Evolutionary conservation across 2,888 invertebrate genomes (phyloP).

Genomic region (Philopedon plagiatum): DNA sequence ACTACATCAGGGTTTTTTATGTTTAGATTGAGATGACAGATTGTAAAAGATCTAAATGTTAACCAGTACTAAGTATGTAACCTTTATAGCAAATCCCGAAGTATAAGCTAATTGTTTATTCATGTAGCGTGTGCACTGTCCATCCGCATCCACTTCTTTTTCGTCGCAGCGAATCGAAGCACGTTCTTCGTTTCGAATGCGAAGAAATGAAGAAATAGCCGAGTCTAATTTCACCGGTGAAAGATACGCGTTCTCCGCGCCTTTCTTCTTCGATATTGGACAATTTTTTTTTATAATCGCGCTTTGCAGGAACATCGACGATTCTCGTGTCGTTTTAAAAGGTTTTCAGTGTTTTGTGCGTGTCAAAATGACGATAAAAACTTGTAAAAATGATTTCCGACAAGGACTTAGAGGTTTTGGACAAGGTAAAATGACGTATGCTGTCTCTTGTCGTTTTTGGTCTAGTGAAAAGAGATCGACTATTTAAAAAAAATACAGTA

Average conservation of each 20-base stretch:
- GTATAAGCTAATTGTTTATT: too few relatives aligned
- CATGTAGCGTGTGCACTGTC: too few relatives aligned
- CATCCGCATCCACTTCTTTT: slow-evolving; percentile 18
- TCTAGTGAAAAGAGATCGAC: too few relatives aligned
- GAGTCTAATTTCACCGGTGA: slow-evolving; percentile 47
- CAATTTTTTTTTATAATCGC: neutral
- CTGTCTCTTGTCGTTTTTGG: too few relatives aligned
- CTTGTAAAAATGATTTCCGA: slow-evolving; percentile 4
- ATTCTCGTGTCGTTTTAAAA: neutral
- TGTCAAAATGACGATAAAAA: slow-evolving; percentile 10
- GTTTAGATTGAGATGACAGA: too few relatives aligned
- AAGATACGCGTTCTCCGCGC: slow-evolving; percentile 20
- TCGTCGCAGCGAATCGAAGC: slow-evolving; percentile 22
- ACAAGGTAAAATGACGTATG: slow-evolving; percentile 15
- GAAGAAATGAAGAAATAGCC: slow-evolving; percentile 27
- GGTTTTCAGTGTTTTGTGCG: slow-evolving; percentile 21
- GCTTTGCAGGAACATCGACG: neutral
- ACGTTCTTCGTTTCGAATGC: slow-evolving; percentile 18
- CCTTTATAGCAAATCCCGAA: too few relatives aligned
- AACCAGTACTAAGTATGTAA: too few relatives aligned
- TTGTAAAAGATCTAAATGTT: too few relatives aligned
- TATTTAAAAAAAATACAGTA: too few relatives aligned
- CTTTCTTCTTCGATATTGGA: slow-evolving; percentile 32
- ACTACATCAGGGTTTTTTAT: too few relatives aligned
- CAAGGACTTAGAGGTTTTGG: neutral